These are phyloP conservation scores for Myrmecophaga tridactyla DNA, from an alignment of 2,113 vertebrate species.

Conservation along the genomic window DNA sequence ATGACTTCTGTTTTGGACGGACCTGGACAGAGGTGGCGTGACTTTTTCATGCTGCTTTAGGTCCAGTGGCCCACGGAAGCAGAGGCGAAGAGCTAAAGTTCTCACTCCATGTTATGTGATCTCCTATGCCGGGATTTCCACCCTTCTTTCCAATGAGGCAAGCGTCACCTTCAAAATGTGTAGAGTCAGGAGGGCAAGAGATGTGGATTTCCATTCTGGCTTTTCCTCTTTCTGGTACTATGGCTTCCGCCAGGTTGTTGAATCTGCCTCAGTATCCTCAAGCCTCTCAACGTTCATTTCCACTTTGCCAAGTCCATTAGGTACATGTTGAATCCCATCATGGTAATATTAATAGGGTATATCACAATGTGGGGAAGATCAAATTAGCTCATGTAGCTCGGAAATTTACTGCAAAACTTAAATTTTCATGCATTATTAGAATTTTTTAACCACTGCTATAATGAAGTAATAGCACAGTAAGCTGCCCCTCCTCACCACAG, in stretches of 20 bases:
- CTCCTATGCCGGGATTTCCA: too few relatives aligned
- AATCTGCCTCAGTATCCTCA: not conserved
- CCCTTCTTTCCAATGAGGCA: not conserved
- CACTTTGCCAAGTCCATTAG: rapidly evolving
- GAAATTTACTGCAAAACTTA: not conserved
- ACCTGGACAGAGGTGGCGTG: not conserved
- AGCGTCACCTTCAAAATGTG: too few relatives aligned
- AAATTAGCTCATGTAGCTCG: rapidly evolving
- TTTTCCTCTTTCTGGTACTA: rapidly evolving
- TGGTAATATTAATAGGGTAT: rapidly evolving
- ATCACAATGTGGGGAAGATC: not conserved
- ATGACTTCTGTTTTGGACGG: not conserved
- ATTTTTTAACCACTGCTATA: rapidly evolving
- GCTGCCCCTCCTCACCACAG: rapidly evolving
- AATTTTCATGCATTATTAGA: rapidly evolving
- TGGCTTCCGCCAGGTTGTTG: too few relatives aligned
- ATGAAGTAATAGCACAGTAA: too few relatives aligned
- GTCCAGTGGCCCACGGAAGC: not conserved
- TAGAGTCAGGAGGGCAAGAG: not conserved
- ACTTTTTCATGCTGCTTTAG: rapidly evolving
- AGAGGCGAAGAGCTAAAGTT: too few relatives aligned
- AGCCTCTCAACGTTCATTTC: not conserved
- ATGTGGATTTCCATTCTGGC: not conserved
- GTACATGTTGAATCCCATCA: rapidly evolving
- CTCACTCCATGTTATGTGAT: too few relatives aligned